Evolutionary conservation across 2,797 vertebrate genomes (phyloP), one percentile per base, ranked within the genome.

Genomic region (Distichodus sexfasciatus): DNA sequence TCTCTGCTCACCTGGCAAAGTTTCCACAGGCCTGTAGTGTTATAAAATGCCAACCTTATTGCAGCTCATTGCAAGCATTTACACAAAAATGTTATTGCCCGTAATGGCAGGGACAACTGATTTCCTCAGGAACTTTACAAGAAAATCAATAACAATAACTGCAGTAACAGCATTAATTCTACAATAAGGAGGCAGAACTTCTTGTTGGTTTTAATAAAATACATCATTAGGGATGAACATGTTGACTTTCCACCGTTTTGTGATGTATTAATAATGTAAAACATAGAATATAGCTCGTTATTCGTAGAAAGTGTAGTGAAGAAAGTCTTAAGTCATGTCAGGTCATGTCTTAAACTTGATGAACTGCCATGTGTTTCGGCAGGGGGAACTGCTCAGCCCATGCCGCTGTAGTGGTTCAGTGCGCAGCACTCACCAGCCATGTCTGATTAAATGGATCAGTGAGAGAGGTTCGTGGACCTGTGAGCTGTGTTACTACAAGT

Each of bases 401-500:
- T 99, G 97, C 77, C 95, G 97, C 69, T 99, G 97, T 3, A 91
- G 94, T 0, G 97, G 97, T 63, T 99, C 97, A 0, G 97, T 99
- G 41, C 95, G 95, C 82, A 98, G 96, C 86, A 94, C 93, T 81
- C 95, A 62, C 90, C 94, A 97, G 81, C 95, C 97, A 41, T 99
- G 97, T 87, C 94, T 99, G 87, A 97, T 99, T 89, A 98, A 96
- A 81, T 97, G 95, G 95, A 96, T 97, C 87, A 94, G 94, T 0
- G 97, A 99, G 87, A 89, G 97, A 61, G 97, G 97, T 24, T 99
- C 96, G 81, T 99, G 97, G 97, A 96, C 95, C 81, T 99, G 97
- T 69, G 97, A 99, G 82, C 91, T 99, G 69, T 99, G 97, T 86
- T 98, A 97, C 89, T 99, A 99, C 91, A 99, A 99, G 87, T 99